phyloP scores from a whole-genome alignment of 1,140 invertebrate genomes.

The Hormaphis cornu region DNA sequence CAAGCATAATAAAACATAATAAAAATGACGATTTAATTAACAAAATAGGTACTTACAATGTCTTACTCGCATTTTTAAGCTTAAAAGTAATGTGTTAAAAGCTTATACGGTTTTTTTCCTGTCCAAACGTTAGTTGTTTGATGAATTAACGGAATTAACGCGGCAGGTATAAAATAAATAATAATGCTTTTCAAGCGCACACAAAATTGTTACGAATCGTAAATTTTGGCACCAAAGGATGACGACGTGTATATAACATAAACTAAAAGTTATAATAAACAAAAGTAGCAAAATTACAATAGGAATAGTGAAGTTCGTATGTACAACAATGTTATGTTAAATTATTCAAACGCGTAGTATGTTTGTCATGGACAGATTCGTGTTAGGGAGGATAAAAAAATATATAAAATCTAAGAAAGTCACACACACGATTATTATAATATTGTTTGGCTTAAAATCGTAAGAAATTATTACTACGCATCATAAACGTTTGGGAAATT shows the following conservation, averaged over 20 bases:
- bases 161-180: too few relatives aligned
- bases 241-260: not conserved
- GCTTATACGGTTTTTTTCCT: not conserved
- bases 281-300: not conserved
- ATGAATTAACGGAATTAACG: too few relatives aligned
- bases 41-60: not conserved
- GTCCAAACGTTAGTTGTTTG: not conserved
- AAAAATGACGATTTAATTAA: not conserved
- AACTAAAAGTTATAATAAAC: too few relatives aligned
- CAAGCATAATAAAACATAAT: not conserved
- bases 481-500: too few relatives aligned
- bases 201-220: not conserved
- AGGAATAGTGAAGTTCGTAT: not conserved
- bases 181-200: not conserved
- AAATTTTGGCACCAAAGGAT: not conserved
- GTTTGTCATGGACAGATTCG: too few relatives aligned
- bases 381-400: too few relatives aligned
- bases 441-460: too few relatives aligned
- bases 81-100: too few relatives aligned
- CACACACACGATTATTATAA: too few relatives aligned
- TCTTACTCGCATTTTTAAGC: not conserved
- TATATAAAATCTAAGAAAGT: too few relatives aligned
- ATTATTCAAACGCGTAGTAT: too few relatives aligned
- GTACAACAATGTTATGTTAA: not conserved
- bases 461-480: too few relatives aligned